phyloP scores from a whole-genome alignment of 2,888 invertebrate genomes.

The Archips crataeganus region DNA sequence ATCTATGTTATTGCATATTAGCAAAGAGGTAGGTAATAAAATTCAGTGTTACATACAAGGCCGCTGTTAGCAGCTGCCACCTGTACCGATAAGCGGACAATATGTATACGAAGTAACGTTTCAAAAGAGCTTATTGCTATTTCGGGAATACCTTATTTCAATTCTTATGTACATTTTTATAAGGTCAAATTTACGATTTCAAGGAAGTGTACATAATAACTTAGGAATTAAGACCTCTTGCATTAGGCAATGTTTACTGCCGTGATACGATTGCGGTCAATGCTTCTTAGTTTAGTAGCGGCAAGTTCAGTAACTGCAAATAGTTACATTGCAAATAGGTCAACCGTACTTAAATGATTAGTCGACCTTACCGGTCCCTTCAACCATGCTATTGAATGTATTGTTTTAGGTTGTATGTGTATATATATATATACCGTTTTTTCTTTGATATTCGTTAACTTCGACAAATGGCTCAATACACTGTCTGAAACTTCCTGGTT shows the following conservation, averaged over 20 bases:
- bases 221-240: not conserved
- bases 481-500: too few species aligned
- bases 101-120: not conserved
- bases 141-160: not conserved
- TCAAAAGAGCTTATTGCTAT: not conserved
- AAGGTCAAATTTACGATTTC: not conserved
- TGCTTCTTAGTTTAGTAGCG: conserved; percentile 7
- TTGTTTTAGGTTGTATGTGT: not conserved
- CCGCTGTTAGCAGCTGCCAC: conserved; percentile 16
- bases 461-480: too few species aligned
- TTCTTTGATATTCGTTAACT: too few species aligned
- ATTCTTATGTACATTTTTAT: not conserved
- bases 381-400: not conserved
- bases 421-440: not conserved
- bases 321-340: conserved; percentile 9
- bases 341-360: conserved; percentile 3
- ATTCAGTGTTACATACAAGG: not conserved
- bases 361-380: not conserved
- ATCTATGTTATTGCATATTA: too few species aligned
- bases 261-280: conserved; percentile 18
- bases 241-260: conserved; percentile 18
- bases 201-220: not conserved
- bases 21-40: not conserved
- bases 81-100: conserved; percentile 22
- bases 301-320: conserved; percentile 6